Evolutionary conservation across 2,113 vertebrate species (phyloP), one percentile per base, ranked within the genome.

Genomic region (Xerus inauris): DNA sequence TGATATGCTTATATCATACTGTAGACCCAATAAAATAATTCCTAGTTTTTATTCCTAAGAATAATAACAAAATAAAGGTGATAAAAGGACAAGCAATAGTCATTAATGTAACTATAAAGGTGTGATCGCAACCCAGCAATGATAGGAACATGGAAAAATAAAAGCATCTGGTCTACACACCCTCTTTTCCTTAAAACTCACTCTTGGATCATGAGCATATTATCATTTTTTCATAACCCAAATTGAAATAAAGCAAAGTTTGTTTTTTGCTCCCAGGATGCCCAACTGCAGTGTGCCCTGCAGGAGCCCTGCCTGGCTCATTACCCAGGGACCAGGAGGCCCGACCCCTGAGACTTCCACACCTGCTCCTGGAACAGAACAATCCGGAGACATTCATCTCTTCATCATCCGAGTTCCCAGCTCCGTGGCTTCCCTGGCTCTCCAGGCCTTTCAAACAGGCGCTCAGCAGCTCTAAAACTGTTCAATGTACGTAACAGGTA

Each of bases 291-390:
- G 65, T 6, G 3, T 1, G 1, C 45, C 17, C 28, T 19, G n/a
- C 0, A 8, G 17, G 38, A 59, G 16, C 45, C 19, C 35, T 3
- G 0, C 51, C 20, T 45, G 40, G 13, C 12, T 51, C 16, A 0
- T 47, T 16, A 19, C 14, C 0, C 20, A 10, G 1, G 8, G 38
- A 4, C 6, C 0, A 49, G 7, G 28, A 12, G 22, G 0, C 5
- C 11, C 12, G 3, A 13, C 11, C 13, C 7, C 0, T 4, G n/a
- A 5, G 40, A 30, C 64, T 40, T 20, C n/a, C 5, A 47, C 20
- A 11, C 3, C 42, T 13, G 38, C 14, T 10, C 10, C 0, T 0
- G 13, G 64, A 32, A 62, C 30, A 11, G 57, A 59, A 22, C 22
- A 2, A n/a, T 32, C 51, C 54, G 24, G 5, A 32, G 38, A 24